These are phyloP conservation scores for Netelia virgata DNA, from an alignment of 2,888 invertebrate species.

Conservation along the genomic window DNA sequence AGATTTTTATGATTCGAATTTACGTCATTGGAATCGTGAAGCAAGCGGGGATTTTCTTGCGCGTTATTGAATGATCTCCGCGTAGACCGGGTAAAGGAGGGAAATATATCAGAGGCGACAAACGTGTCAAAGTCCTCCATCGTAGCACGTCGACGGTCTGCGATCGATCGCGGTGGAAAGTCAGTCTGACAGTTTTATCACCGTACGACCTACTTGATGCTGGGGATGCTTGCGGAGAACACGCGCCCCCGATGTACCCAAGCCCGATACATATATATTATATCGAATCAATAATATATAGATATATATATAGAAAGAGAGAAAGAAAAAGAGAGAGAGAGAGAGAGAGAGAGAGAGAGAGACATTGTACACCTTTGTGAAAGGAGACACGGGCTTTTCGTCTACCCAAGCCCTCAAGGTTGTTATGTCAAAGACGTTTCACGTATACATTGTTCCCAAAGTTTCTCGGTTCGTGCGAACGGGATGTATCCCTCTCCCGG, in stretches of 20 bases:
- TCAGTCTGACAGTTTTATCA: conserved; percentile 72
- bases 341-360: no score
- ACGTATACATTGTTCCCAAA: neutral
- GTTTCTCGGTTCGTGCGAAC: neutral
- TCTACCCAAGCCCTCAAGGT: conserved; percentile 8
- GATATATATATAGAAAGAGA: neutral
- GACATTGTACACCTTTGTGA: no score
- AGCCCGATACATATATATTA: no score
- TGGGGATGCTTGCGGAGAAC: conserved; percentile 27
- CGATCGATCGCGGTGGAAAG: conserved; percentile 65
- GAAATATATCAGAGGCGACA: conserved; percentile 42
- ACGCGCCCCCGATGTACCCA: conserved; percentile 25
- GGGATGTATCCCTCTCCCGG: neutral
- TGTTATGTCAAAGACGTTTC: conserved; percentile 23
- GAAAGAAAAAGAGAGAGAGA: no score
- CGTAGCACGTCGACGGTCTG: conserved; percentile 43
- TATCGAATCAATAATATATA: conserved; percentile 22
- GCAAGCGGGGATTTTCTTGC: neutral
- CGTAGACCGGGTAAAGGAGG: neutral
- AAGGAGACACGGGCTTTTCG: neutral
- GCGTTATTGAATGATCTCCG: conserved; percentile 1
- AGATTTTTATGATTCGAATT: no score
- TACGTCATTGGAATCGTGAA: no score
- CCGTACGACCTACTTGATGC: conserved; percentile 56
- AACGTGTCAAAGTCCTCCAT: conserved; percentile 32